These are phyloP conservation scores for Epizoanthus stellaris DNA, from an alignment of 92 coral and sea anemone genomes.

Conservation along the genomic window DNA sequence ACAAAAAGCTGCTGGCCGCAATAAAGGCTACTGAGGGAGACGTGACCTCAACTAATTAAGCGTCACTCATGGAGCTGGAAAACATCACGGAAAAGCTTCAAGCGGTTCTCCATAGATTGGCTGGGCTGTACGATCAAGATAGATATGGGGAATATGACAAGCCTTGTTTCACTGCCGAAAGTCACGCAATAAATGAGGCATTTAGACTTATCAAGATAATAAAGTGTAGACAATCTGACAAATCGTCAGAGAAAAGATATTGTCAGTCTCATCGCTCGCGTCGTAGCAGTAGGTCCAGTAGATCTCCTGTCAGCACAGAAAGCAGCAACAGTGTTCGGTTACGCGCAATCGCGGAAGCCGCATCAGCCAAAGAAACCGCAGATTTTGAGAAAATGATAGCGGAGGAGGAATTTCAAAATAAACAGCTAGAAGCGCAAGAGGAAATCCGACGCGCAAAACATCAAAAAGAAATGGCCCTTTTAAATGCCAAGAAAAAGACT, in stretches of 20 bases:
- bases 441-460: neutral
- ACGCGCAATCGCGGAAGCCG: neutral
- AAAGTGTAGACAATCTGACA: conserved; percentile 22
- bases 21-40: no score
- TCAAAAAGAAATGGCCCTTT: neutral
- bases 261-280: conserved; percentile 5
- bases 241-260: conserved; percentile 7
- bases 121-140: neutral
- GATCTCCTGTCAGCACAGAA: neutral
- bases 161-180: neutral
- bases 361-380: neutral
- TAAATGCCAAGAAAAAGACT: neutral
- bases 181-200: neutral
- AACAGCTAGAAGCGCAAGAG: conserved; percentile 24
- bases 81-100: neutral
- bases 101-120: neutral
- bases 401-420: neutral
- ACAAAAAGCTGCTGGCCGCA: no score
- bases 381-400: neutral
- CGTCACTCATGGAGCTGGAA: no score
- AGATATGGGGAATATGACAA: neutral
- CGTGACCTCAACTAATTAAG: no score
- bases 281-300: neutral
- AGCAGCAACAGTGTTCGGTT: neutral
- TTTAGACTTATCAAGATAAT: neutral